Conservation (phyloP, 2,888 invertebrate species). For the Eugnorisma glareosa region DNA sequence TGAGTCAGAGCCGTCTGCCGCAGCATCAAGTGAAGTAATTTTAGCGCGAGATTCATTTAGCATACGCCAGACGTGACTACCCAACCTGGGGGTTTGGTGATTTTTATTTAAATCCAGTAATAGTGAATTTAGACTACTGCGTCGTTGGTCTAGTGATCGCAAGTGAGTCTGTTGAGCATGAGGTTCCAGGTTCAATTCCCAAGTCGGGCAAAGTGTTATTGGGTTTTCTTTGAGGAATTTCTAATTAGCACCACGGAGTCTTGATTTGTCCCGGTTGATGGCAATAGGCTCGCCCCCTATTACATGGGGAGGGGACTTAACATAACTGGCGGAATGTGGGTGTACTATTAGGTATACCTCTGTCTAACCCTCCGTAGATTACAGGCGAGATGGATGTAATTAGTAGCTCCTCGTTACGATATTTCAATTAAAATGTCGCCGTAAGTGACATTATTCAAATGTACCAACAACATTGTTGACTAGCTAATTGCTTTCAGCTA, state of each 20-base stretch:
- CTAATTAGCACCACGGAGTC: not conserved
- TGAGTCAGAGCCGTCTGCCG: conserved; percentile 42
- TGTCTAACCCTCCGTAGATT: not conserved
- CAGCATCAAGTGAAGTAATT: conserved; percentile 30
- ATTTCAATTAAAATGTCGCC: not conserved
- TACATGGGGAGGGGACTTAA: not conserved
- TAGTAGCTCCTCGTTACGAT: not conserved
- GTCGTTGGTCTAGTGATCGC: not conserved
- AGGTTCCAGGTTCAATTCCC: not conserved
- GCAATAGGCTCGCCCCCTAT: not conserved
- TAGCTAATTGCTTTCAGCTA: not conserved
- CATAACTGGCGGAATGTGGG: not conserved
- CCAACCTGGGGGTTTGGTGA: not conserved
- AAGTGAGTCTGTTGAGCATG: not conserved
- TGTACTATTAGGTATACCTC: accelerated
- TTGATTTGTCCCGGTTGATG: not conserved
- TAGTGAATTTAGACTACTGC: not conserved
- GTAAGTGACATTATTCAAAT: not conserved
- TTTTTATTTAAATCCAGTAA: not conserved
- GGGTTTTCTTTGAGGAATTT: not conserved
- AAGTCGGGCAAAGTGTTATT: not conserved
- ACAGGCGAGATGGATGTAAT: not conserved
- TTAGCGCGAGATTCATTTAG: conserved; percentile 33
- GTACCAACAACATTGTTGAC: not conserved
- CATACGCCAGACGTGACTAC: conserved; percentile 18